phyloP scores from a whole-genome alignment of 2,888 invertebrate genomes.

The Drosophila aldrichi region DNA sequence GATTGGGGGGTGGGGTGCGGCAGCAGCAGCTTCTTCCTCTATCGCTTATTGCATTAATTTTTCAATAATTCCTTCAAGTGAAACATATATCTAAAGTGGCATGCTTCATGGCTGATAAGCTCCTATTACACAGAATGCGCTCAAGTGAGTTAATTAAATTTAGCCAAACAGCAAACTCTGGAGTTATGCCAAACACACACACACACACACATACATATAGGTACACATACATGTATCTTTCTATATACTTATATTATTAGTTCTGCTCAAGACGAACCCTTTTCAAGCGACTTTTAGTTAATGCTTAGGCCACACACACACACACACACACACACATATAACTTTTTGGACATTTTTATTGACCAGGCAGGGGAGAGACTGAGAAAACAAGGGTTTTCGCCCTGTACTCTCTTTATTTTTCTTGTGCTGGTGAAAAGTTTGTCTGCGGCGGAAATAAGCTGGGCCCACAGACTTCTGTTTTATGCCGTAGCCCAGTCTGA shows the following conservation, averaged over 20 bases:
- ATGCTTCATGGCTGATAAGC: constrained; percentile 73
- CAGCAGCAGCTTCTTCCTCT: constrained; percentile 13
- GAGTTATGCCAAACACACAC: constrained; percentile 4
- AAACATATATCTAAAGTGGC: constrained; percentile 75
- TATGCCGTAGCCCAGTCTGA: constrained; percentile 24
- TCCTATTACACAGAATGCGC: constrained; percentile 77
- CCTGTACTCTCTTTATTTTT: constrained; percentile 32
- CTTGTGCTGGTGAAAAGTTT: constrained; percentile 59
- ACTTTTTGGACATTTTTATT: constrained; percentile 81
- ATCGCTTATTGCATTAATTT: constrained; percentile 76
- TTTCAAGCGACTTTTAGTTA: constrained; percentile 67
- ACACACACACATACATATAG: neutral
- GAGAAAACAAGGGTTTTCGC: constrained; percentile 59
- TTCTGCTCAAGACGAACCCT: constrained; percentile 58
- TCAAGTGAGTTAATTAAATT: constrained; percentile 82
- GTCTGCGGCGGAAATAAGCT: constrained; percentile 73
- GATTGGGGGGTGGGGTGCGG: neutral
- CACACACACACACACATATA: constrained; percentile 27
- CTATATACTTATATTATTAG: constrained; percentile 17
- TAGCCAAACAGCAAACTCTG: constrained; percentile 37
- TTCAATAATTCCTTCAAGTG: constrained; percentile 74
- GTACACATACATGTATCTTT: neutral
- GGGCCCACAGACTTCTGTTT: constrained; percentile 62
- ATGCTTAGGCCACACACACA: constrained; percentile 66
- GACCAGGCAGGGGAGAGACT: constrained; percentile 64